phyloP scores from a whole-genome alignment of 2,888 invertebrate species.

The Tortrix viridana region DNA sequence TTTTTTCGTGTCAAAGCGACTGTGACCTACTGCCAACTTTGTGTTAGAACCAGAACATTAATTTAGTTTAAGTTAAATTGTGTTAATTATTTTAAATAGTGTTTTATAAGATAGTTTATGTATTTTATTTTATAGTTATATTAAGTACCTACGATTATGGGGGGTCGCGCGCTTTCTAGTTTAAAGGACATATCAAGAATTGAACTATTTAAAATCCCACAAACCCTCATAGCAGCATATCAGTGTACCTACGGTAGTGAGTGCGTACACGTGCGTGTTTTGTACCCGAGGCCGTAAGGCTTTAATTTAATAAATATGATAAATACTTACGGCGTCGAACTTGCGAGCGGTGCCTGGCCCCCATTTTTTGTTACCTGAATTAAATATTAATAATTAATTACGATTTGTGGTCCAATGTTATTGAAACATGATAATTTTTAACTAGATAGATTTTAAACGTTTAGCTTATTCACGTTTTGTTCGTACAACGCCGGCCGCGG shows the following conservation, averaged over 20 bases:
- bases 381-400: slow-evolving; percentile 81
- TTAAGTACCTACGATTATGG: slow-evolving; percentile 64
- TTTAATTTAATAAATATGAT: too few relatives aligned
- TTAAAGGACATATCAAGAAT: slow-evolving; percentile 62
- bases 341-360: slow-evolving; percentile 45
- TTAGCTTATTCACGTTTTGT: slow-evolving; percentile 62
- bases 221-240: slow-evolving; percentile 58
- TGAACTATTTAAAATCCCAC: slow-evolving; percentile 24
- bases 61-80: slow-evolving; percentile 73
- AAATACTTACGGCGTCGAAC: background rate
- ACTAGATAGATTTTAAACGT: slow-evolving; percentile 76
- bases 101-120: slow-evolving; percentile 78
- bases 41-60: slow-evolving; percentile 61
- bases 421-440: slow-evolving; percentile 79
- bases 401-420: slow-evolving; percentile 84
- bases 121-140: slow-evolving; percentile 75
- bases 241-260: too few relatives aligned
- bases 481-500: slow-evolving; percentile 10
- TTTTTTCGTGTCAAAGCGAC: slow-evolving; percentile 39
- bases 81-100: slow-evolving; percentile 76
- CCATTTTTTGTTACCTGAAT: slow-evolving; percentile 84
- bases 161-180: slow-evolving; percentile 57
- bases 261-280: too few relatives aligned
- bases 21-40: slow-evolving; percentile 80
- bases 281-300: too few relatives aligned